phyloP scores from a whole-genome alignment of 2,113 vertebrate species.

The Cyrtonyx montezumae region DNA sequence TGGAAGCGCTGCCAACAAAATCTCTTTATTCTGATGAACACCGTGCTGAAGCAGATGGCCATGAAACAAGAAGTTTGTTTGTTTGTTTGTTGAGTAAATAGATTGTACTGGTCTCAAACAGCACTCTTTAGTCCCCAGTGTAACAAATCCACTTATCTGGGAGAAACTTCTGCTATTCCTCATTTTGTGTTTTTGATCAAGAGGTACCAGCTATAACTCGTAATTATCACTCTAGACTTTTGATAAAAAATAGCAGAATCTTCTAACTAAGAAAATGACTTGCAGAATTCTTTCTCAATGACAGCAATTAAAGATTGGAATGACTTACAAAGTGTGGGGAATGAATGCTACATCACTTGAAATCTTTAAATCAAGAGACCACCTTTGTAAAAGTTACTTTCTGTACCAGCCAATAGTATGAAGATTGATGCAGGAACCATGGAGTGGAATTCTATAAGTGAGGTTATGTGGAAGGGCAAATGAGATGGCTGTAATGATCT shows the following conservation, averaged over 20 bases:
- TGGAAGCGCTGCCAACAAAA: background rate
- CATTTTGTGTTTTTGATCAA: background rate
- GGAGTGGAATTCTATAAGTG: background rate
- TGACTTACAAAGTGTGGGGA: background rate
- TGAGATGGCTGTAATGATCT: background rate
- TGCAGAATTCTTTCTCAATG: background rate
- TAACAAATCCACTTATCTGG: background rate
- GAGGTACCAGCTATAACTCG: background rate
- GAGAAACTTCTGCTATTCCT: background rate
- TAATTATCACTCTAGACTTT: background rate
- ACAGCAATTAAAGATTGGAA: background rate
- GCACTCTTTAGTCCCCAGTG: background rate
- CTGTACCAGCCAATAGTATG: background rate
- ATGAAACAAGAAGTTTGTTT: background rate
- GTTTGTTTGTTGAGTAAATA: constrained; percentile 6
- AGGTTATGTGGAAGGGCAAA: constrained; percentile 25
- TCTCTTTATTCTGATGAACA: background rate
- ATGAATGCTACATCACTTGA: background rate
- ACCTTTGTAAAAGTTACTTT: background rate
- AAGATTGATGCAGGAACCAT: background rate
- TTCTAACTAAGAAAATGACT: background rate
- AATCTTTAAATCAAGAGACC: background rate
- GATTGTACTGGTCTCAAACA: background rate
- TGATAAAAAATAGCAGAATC: background rate
- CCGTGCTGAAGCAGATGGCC: constrained; percentile 18